Base-by-base conservation (phyloP, 2,797 vertebrate genomes). In the Pseudochirops cupreus region DNA sequence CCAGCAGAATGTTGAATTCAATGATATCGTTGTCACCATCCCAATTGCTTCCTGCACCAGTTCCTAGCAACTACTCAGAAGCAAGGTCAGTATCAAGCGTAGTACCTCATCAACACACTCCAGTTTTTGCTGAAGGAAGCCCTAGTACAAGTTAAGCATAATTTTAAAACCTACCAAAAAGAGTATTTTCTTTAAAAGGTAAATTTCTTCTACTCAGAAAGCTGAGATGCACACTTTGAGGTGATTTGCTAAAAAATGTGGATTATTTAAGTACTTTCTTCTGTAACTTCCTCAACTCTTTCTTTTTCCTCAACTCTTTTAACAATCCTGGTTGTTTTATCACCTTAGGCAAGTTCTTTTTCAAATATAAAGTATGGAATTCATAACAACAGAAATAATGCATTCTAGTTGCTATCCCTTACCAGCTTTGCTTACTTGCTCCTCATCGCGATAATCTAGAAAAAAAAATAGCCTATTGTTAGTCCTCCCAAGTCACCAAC, bases 1-100 rank as follows among this genome's bases (percentile, higher is more conserved):
- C 94, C 33, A 10, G 52, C 53, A 96, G 91, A 90, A 56, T 67
- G 92, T 93, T 96, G 90, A 93, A 93, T 54, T 92, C 87, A 87
- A 50, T 39, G 67, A 94, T 31, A 59, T 39, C 62, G 59, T 59
- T 90, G 91, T 87, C 57, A 87, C 94, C 89, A 24, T 2, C 92
- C 33, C 21, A 91, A 92, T 67, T 67, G 56, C 96, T 92, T 67
- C 28, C 67, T 28, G 54, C 56, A n/a, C 92, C 90, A 82, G 89
- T 21, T 74, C 39, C 74, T 53, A 91, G 91, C n/a, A 55, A 82
- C 33, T 29, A 55, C 0, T 0, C 89, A 62, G 94, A 82, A 93
- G 58, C 55, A 55, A 52, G 67, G 53, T 91, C 53, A n/a, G n/a
- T 24, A 82, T 2, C n/a, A 82, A 26, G 46, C 54, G 87, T 21